Evolutionary conservation across 2,888 invertebrate genomes (phyloP), one percentile per base, ranked within the genome.

Genomic region (Galerucella nymphaeae): DNA sequence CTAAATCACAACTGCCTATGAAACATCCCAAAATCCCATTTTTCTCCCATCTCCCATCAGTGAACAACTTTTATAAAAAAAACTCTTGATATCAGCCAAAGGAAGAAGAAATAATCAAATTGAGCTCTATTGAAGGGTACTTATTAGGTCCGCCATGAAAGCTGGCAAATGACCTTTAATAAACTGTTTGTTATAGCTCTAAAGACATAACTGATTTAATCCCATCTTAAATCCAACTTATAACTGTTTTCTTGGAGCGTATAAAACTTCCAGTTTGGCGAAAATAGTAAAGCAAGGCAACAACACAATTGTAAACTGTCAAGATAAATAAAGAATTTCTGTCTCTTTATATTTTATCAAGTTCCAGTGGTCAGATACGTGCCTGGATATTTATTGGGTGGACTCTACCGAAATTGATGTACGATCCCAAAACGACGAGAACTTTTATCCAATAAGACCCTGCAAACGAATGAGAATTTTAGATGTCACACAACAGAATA

Each of bases 211-310:
- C 50, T n/a, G 8, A n/a, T 16, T 16, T 16, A 2, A 50, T n/a
- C 16, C 2, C 48, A 48, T 6, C n/a, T 48, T 48, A 48, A 14
- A 48, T 14, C n/a, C 14, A 6, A 48, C 48, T 48, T n/a, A 1
- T 48, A 48, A 48, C 48, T 48, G 30, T 38, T 38, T 48, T 18
- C 23, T 20, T 42, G 16, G 11, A 63, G 13, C 42, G 14, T 76
- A 78, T 76, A 75, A 76, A 79, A 78, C 71, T 75, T 74, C 77
- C 77, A 75, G 74, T 75, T 72, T 67, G 16, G 71, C 20, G 75
- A 74, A 78, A 76, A 78, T 78, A 76, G 78, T 78, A 76, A 75
- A 66, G 71, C 72, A 71, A 71, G 66, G 66, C 71, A 67, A 57
- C 67, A 57, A 67, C 71, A 67, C 62, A 55, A 63, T 68, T 72